Evolutionary conservation across 2,888 invertebrate genomes (phyloP).

Genomic region (Tetrapedia diversipes): DNA sequence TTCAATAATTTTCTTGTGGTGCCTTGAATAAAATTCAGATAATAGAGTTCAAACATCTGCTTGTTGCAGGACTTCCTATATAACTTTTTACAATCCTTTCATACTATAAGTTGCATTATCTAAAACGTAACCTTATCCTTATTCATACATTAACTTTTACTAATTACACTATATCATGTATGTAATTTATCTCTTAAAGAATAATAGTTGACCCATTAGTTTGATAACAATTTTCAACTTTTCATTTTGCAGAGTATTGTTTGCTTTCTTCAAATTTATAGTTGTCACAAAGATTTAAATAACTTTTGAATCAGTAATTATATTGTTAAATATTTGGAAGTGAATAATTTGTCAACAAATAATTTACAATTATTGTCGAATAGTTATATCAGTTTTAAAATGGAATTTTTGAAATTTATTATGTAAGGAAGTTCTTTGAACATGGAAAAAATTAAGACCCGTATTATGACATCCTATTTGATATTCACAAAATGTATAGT

Average conservation of each 20-base stretch:
- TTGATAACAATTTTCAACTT: conserved; percentile 40
- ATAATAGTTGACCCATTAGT: conserved; percentile 48
- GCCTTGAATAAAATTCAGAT: conserved; percentile 61
- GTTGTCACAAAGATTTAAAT: conserved; percentile 28
- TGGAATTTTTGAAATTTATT: conserved; percentile 41
- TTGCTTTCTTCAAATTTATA: conserved; percentile 25
- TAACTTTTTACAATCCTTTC: conserved; percentile 50
- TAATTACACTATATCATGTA: conserved; percentile 41
- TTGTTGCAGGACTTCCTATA: conserved; percentile 41
- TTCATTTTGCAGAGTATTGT: conserved; percentile 48
- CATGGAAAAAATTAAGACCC: conserved; percentile 44
- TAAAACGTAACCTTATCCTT: conserved; percentile 54
- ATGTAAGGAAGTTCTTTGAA: conserved; percentile 49
- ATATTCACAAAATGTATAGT: conserved; percentile 59
- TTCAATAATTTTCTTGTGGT: conserved; percentile 59
- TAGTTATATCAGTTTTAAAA: conserved; percentile 47
- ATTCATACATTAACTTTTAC: conserved; percentile 50
- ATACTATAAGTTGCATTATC: conserved; percentile 49
- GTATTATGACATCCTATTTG: conserved; percentile 55
- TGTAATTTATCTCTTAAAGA: conserved; percentile 58
- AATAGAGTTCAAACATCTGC: conserved; percentile 46
- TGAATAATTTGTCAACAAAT: conserved; percentile 38
- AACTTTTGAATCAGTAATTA: conserved; percentile 36
- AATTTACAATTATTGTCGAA: conserved; percentile 40
- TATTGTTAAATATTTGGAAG: conserved; percentile 40